These are phyloP conservation scores for Lophius americanus DNA, from an alignment of 2,797 vertebrate species.

Conservation along the genomic window DNA sequence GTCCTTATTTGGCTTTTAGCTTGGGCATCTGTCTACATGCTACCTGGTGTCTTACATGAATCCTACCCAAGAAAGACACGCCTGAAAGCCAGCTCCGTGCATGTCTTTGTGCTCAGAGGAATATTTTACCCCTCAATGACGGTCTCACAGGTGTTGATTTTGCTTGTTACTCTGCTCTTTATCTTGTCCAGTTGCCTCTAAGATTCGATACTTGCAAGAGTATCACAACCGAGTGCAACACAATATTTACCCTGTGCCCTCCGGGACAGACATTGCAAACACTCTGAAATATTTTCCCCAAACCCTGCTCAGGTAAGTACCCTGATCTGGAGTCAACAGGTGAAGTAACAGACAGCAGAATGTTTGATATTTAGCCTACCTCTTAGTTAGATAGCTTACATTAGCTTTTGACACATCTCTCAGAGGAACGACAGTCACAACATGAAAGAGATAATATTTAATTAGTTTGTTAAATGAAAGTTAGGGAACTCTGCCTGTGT, in stretches of 20 bases:
- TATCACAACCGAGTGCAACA: constrained; percentile 99
- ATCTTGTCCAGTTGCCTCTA: constrained; percentile 96
- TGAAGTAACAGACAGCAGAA: constrained; percentile 74
- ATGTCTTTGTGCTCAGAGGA: constrained; percentile 37
- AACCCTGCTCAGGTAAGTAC: constrained; percentile 99
- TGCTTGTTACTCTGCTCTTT: constrained; percentile 81
- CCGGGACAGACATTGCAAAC: constrained; percentile 99
- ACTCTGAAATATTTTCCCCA: constrained; percentile 99
- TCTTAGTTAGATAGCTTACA: constrained; percentile 41
- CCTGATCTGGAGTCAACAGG: constrained; percentile 78
- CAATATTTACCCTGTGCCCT: constrained; percentile 99
- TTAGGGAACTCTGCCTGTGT: constrained; percentile 10
- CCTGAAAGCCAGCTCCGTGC: constrained; percentile 11
- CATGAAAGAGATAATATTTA: constrained; percentile 17
- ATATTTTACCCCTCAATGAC: background rate
- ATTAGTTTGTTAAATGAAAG: constrained; percentile 12
- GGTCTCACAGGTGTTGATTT: constrained; percentile 65
- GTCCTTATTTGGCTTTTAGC: constrained; percentile 49
- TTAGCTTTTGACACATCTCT: constrained; percentile 42
- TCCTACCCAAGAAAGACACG: background rate
- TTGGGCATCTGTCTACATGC: constrained; percentile 20
- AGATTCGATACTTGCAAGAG: constrained; percentile 99
- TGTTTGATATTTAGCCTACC: constrained; percentile 62
- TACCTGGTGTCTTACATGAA: constrained; percentile 1
- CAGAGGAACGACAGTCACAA: constrained; percentile 43